Evolutionary conservation across 2,888 invertebrate genomes (phyloP).

Genomic region (Panopea generosa): DNA sequence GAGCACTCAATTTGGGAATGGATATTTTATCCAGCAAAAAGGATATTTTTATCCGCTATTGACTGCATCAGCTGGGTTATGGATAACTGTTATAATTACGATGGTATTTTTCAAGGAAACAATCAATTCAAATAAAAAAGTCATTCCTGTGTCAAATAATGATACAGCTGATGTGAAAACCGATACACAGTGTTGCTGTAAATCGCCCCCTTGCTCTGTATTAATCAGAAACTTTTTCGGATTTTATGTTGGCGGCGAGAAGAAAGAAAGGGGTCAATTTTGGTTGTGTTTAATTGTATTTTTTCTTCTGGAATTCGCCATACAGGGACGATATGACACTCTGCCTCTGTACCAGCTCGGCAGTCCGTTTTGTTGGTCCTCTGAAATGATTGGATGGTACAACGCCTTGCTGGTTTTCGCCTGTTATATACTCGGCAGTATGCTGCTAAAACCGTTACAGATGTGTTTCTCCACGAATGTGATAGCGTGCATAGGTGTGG

Average conservation of each 20-base stretch:
- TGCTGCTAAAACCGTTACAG: constrained; percentile 18
- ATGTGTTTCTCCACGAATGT: constrained; percentile 13
- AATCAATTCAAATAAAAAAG: constrained; percentile 7
- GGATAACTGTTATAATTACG: constrained; percentile 1
- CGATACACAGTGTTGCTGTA: not conserved
- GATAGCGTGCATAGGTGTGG: constrained; percentile 22
- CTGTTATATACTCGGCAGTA: constrained; percentile 9
- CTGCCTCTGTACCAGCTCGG: constrained; percentile 28
- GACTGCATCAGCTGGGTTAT: not conserved
- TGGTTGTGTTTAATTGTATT: constrained; percentile 22
- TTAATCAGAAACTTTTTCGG: constrained; percentile 10
- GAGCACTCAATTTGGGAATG: constrained; percentile 27
- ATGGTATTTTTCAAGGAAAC: constrained; percentile 15
- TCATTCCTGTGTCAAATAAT: not conserved
- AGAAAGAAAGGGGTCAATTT: constrained; percentile 5
- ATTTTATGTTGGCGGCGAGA: constrained; percentile 10
- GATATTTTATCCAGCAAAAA: constrained; percentile 33
- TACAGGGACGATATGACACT: constrained; percentile 9
- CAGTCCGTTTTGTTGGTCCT: constrained; percentile 35
- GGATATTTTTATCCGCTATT: constrained; percentile 35
- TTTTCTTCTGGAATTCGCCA: not conserved
- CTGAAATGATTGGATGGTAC: constrained; percentile 25
- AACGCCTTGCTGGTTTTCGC: not conserved
- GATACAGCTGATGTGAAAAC: not conserved
- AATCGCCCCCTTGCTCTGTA: not conserved